Base-by-base conservation (phyloP, 2,888 invertebrate species). In the Oscheius sp. region DNA sequence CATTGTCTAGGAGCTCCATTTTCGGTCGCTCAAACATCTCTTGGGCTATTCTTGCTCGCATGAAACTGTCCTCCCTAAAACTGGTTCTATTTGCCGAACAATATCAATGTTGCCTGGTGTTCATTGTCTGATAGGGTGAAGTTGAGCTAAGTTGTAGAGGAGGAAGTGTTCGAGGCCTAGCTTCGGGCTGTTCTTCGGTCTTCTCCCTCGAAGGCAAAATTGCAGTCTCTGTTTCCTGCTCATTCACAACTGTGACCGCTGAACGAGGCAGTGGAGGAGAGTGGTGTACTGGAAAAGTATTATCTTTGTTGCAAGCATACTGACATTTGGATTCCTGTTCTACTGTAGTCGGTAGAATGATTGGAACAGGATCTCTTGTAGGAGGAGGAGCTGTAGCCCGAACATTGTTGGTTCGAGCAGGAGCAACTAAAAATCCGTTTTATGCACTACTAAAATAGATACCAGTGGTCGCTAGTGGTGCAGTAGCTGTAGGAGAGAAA, bases 1-100 rank as follows among this genome's bases (percentile, higher is more conserved):
- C 85, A 62, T 84, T 86, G 73, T 86, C 86, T 9, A 86, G 80
- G 1, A 84, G 76, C 29, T 80, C 73, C 74, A 85, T 83, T 10
- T 80, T 76, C 1, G 86, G 86, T 32, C 85, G 76, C 58, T 84
- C 85, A 63, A 86, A 86, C 11, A 80, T 68, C 42, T 80, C 83
- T 9, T 76, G 78, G 33, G 76, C 76, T 13, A 78, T 55, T 48
- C 73, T 51, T 10, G 82, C 76, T 58, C 79, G 42, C 48, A 79
- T 55, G 21, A 80, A 79, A 4, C 79, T 80, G 5, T 82, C 80
- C 5, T 82, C 84, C 65, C 81, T 82, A 71, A 51, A 76, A 51
- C 3, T 62, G 35, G 2, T 21, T 35, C 11, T n/a, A 13, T 33
- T 13, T 3, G 5, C 33, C 4, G n/a, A 21, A 48, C 5, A 5